phyloP scores from a whole-genome alignment of 2,113 vertebrate genomes.

The Odontophorus gujanensis region DNA sequence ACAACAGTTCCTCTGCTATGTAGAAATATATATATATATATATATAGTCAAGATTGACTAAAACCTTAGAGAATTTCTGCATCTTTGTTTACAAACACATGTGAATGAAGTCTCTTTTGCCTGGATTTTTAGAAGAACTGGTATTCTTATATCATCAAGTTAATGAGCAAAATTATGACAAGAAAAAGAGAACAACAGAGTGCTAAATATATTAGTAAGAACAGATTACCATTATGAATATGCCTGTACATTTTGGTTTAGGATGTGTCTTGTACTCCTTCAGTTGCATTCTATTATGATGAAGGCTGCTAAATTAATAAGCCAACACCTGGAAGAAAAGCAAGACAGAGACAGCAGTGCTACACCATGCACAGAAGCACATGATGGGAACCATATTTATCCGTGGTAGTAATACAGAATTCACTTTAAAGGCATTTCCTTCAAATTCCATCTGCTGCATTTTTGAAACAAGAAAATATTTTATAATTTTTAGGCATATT shows the following conservation, averaged over 20 bases:
- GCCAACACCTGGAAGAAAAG: background rate
- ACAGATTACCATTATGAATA: background rate
- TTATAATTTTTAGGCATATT: background rate
- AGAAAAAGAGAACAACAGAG: background rate
- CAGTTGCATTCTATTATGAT: background rate
- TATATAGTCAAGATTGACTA: background rate
- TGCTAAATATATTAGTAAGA: background rate
- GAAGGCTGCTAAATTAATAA: background rate
- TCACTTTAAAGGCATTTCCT: slow-evolving; percentile 3
- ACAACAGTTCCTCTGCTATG: background rate
- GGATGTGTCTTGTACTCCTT: background rate
- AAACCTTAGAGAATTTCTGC: background rate
- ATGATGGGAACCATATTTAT: background rate
- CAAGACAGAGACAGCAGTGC: background rate
- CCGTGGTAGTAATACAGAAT: background rate
- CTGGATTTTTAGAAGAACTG: slow-evolving; percentile 13
- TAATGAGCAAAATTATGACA: background rate
- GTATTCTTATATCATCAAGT: background rate
- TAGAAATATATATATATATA: background rate
- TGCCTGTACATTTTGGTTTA: slow-evolving; percentile 39
- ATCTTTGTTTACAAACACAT: slow-evolving; percentile 32
- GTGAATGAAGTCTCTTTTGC: background rate
- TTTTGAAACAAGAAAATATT: slow-evolving; percentile 42
- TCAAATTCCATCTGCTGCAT: slow-evolving; percentile 3
- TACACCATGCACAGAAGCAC: background rate